These are phyloP conservation scores for Oxystoma pomonae DNA, from an alignment of 2,888 invertebrate genomes.

Conservation along the genomic window DNA sequence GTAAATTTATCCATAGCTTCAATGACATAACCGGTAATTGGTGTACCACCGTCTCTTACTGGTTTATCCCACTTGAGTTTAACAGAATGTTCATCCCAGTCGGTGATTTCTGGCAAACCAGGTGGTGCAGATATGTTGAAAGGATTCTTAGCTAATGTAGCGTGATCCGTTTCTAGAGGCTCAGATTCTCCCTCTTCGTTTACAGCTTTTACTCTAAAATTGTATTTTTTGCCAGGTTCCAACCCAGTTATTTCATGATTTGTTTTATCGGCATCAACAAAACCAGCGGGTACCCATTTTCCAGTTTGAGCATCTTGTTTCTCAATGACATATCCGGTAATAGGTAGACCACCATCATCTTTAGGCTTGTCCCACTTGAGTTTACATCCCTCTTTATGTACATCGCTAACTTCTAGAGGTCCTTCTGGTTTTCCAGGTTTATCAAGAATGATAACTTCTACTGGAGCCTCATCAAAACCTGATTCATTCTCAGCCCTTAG, in stretches of 20 bases:
- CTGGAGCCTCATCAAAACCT: conserved; percentile 89
- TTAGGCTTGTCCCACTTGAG: conserved; percentile 93
- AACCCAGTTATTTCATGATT: conserved; percentile 84
- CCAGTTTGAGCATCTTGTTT: conserved; percentile 89
- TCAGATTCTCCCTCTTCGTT: conserved; percentile 98
- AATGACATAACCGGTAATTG: conserved; percentile 88
- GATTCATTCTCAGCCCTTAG: conserved; percentile 90
- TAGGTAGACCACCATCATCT: conserved; percentile 91
- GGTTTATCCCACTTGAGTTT: conserved; percentile 91
- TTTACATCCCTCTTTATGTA: conserved; percentile 92
- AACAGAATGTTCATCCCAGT: conserved; percentile 88
- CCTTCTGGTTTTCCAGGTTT: conserved; percentile 88
- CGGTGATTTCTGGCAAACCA: conserved; percentile 85
- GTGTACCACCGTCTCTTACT: conserved; percentile 86
- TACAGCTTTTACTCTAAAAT: conserved; percentile 95
- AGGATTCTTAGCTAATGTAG: conserved; percentile 95
- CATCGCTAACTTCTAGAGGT: conserved; percentile 84
- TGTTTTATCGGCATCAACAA: conserved; percentile 74
- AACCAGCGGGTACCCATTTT: conserved; percentile 83
- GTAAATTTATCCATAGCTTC: conserved; percentile 89
- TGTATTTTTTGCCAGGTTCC: conserved; percentile 93
- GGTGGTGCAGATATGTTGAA: conserved; percentile 86
- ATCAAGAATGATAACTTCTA: conserved; percentile 83
- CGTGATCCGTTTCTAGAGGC: conserved; percentile 83
- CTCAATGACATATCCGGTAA: conserved; percentile 88